Conservation (phyloP, 2,888 invertebrate genomes). For the Cyaniris semiargus region DNA sequence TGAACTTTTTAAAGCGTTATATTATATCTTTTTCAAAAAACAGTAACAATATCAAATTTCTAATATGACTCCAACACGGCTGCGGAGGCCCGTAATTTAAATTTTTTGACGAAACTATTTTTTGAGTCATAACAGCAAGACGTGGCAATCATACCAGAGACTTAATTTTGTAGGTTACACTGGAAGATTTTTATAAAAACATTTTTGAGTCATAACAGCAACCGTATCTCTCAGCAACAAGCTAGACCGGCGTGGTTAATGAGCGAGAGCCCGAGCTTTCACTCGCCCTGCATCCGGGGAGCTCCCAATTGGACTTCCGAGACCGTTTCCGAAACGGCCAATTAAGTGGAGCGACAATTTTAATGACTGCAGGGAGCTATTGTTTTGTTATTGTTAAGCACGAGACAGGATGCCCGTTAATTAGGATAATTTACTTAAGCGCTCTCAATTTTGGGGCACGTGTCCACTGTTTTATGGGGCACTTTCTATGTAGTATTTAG, state of each 20-base stretch:
- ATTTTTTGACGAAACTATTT: no score
- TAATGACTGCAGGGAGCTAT: constrained; percentile 68
- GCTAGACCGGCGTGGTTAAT: constrained; percentile 33
- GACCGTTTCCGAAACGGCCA: constrained; percentile 73
- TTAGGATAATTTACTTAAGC: constrained; percentile 70
- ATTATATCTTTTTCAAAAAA: no score
- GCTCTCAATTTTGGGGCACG: constrained; percentile 54
- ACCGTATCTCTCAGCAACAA: neutral
- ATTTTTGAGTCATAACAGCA: neutral
- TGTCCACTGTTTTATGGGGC: constrained; percentile 32
- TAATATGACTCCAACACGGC: no score
- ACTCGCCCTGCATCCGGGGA: constrained; percentile 72
- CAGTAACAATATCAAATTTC: no score
- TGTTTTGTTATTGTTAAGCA: constrained; percentile 78
- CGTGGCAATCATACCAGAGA: no score
- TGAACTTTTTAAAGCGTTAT: no score
- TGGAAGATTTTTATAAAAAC: no score
- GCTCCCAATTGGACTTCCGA: constrained; percentile 80
- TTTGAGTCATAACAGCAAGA: no score
- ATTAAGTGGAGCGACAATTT: constrained; percentile 57
- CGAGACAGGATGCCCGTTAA: constrained; percentile 78
- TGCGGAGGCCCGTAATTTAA: no score
- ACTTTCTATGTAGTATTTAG: neutral
- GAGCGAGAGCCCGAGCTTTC: constrained; percentile 60
- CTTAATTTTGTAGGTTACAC: no score